phyloP scores from a whole-genome alignment of 2,113 vertebrate genomes.

The Balaeniceps rex region DNA sequence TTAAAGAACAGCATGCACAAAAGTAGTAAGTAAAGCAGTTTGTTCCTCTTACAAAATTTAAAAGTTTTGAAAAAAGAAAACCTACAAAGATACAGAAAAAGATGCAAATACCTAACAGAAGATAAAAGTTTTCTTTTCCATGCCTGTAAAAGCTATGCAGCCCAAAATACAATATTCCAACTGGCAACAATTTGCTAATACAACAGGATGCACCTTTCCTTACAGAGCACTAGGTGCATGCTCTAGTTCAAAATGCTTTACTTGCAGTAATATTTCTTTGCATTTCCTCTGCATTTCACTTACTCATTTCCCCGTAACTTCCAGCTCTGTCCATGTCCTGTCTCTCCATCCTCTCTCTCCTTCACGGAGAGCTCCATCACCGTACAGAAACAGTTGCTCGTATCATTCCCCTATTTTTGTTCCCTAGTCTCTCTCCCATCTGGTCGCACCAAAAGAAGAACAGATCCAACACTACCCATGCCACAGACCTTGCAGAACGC shows the following conservation, averaged over 20 bases:
- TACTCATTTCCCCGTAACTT: not conserved
- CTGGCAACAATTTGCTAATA: not conserved
- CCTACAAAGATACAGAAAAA: not conserved
- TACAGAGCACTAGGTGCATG: not conserved
- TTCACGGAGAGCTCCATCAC: not conserved
- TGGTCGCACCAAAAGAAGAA: not conserved
- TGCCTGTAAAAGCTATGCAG: not conserved
- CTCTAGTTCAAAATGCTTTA: not conserved
- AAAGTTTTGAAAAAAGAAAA: not conserved
- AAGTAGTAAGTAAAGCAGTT: not conserved
- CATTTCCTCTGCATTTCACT: not conserved
- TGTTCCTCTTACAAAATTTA: not conserved
- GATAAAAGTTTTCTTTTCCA: not conserved
- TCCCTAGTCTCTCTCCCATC: not conserved
- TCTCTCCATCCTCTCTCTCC: not conserved
- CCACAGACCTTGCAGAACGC: not conserved
- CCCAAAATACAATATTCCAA: not conserved
- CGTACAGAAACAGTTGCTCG: fast-evolving
- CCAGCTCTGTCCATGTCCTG: not conserved
- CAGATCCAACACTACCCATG: not conserved
- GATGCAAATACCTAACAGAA: not conserved
- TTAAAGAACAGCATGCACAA: not conserved
- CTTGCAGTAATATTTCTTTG: not conserved
- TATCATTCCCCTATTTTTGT: not conserved
- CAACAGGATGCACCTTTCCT: slow-evolving; percentile 25